Evolutionary conservation across 1,140 invertebrate genomes (phyloP).

Genomic region (Lutraria rhynchaena): DNA sequence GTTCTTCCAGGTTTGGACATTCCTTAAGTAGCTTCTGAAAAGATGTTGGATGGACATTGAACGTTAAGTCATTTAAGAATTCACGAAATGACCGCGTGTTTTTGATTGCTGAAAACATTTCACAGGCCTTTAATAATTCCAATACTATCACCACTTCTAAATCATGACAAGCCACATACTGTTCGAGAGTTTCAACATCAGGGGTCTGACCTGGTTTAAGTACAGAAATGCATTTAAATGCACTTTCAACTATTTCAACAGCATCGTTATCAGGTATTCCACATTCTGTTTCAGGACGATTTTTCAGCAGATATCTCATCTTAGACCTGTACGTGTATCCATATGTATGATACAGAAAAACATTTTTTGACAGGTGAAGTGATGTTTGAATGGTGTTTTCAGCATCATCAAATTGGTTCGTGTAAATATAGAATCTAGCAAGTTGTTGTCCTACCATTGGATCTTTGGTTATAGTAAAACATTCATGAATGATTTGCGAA

Average conservation of each 20-base stretch:
- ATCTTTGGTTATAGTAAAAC: conserved; percentile 16
- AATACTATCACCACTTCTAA: conserved; percentile 16
- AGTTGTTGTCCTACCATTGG: conserved; percentile 34
- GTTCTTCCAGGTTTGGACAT: background rate
- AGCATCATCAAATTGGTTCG: conserved; percentile 9
- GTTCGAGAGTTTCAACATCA: background rate
- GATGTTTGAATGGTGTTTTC: conserved; percentile 3
- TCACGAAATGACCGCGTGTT: background rate
- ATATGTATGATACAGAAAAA: conserved; percentile 7
- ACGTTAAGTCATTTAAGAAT: background rate
- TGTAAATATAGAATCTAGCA: conserved; percentile 16
- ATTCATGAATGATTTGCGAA: background rate
- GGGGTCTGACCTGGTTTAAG: background rate
- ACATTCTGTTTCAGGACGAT: no score
- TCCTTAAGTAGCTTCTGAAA: background rate
- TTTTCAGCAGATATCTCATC: conserved; percentile 12
- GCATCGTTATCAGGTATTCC: background rate
- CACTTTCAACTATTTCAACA: background rate
- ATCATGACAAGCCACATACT: background rate
- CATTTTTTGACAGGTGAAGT: background rate
- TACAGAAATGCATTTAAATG: background rate
- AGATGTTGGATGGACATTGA: background rate
- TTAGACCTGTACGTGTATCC: conserved; percentile 12
- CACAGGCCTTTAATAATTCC: background rate
- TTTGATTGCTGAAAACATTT: background rate